Evolutionary conservation across 1,140 invertebrate species (phyloP).

Genomic region (Asbolus verrucosus): DNA sequence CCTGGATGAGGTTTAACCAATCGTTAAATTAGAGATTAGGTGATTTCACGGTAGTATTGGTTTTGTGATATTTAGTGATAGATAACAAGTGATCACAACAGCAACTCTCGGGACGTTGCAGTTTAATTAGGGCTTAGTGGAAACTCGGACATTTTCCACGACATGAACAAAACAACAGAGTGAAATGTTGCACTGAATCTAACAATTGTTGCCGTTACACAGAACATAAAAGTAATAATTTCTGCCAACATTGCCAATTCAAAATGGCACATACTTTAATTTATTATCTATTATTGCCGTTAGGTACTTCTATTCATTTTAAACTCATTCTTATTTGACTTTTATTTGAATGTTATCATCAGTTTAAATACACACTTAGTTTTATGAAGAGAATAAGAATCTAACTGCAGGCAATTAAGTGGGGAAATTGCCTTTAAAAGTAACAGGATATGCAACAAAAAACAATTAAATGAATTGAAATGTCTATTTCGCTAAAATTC

Average conservation of each 20-base stretch:
- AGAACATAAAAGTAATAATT: neutral
- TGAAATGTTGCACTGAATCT: neutral
- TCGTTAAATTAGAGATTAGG: too few species aligned
- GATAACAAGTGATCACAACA: too few species aligned
- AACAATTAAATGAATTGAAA: constrained; percentile 20
- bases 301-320: neutral
- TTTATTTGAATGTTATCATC: neutral
- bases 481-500: constrained; percentile 15
- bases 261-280: neutral
- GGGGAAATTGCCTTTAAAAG: constrained; percentile 13
- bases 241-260: neutral
- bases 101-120: neutral
- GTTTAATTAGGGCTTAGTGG: constrained; percentile 2
- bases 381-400: constrained; percentile 5
- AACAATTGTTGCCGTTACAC: constrained; percentile 4
- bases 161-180: constrained; percentile 9
- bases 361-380: constrained; percentile 21
- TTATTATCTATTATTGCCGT: neutral
- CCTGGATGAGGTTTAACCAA: too few species aligned
- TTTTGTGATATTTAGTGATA: too few species aligned
- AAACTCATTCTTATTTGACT: neutral
- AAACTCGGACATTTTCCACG: constrained; percentile 7
- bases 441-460: neutral
- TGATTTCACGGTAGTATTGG: too few species aligned
- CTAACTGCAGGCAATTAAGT: constrained; percentile 29